Conservation (phyloP, 2,888 invertebrate species). For the Ormyrus thymus region DNA sequence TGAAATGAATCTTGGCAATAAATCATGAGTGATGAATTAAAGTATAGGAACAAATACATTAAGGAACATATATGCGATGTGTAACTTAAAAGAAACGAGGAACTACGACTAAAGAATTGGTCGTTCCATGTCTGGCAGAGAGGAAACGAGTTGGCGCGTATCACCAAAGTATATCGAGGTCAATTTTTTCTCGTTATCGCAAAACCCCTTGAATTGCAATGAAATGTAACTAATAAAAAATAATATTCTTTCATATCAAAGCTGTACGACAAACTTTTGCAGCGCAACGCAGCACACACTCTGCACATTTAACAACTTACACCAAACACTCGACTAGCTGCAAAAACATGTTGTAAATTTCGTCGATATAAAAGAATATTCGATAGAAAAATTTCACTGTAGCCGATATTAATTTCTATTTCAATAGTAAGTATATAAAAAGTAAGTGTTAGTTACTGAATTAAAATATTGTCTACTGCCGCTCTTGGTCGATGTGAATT, state of each 20-base stretch:
- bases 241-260: conserved; percentile 37
- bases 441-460: background rate
- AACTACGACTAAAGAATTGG: conserved; percentile 65
- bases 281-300: background rate
- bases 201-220: background rate
- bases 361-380: conserved; percentile 33
- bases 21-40: conserved; percentile 56
- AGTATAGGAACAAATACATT: conserved; percentile 71
- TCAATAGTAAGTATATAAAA: background rate
- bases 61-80: conserved; percentile 69
- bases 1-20: conserved; percentile 19
- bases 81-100: conserved; percentile 63
- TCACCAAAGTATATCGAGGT: too few relatives aligned
- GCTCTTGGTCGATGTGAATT: background rate
- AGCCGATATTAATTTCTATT: too few relatives aligned
- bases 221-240: background rate
- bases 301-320: conserved; percentile 23
- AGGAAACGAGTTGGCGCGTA: background rate
- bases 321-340: conserved; percentile 19
- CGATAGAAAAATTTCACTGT: conserved; percentile 3
- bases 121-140: conserved; percentile 36
- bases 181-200: background rate
- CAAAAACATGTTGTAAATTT: conserved; percentile 27
- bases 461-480: conserved; percentile 6
- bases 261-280: conserved; percentile 18